Conservation (phyloP, 2,113 vertebrate species). For the Morone saxatilis region DNA sequence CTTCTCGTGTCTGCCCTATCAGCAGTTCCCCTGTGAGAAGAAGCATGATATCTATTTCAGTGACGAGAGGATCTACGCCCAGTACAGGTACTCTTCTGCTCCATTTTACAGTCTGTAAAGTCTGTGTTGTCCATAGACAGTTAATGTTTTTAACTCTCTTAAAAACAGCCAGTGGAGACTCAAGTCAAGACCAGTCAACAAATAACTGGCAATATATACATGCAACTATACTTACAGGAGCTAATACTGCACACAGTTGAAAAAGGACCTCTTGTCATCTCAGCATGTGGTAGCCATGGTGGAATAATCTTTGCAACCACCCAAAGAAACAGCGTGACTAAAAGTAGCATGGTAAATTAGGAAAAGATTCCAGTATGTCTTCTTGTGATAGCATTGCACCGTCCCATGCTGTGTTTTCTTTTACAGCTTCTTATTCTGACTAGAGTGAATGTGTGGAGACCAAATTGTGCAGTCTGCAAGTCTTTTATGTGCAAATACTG, state of each 20-base stretch:
- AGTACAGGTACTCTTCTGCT: constrained; percentile 88
- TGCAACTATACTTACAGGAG: background rate
- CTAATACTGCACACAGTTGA: too few relatives aligned
- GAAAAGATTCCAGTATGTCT: too few relatives aligned
- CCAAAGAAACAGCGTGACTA: too few relatives aligned
- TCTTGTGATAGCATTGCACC: too few relatives aligned
- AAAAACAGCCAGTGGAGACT: background rate
- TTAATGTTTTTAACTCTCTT: background rate
- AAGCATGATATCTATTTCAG: constrained; percentile 93
- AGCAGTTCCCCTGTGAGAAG: constrained; percentile 91
- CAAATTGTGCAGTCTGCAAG: background rate
- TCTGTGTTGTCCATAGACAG: background rate
- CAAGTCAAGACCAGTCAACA: background rate
- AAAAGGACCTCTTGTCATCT: too few relatives aligned
- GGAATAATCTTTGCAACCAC: too few relatives aligned
- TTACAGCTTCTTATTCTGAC: too few relatives aligned
- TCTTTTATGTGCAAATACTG: background rate
- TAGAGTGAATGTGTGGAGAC: background rate
- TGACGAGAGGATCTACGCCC: constrained; percentile 87
- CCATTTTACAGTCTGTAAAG: background rate
- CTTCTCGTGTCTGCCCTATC: constrained; percentile 87
- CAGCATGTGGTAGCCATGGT: too few relatives aligned
- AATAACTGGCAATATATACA: background rate
- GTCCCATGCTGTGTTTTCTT: too few relatives aligned
- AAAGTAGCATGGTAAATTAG: too few relatives aligned